Evolutionary conservation across 2,113 vertebrate genomes (phyloP), one percentile per base, ranked within the genome.

Genomic region (Ammodytes marinus): DNA sequence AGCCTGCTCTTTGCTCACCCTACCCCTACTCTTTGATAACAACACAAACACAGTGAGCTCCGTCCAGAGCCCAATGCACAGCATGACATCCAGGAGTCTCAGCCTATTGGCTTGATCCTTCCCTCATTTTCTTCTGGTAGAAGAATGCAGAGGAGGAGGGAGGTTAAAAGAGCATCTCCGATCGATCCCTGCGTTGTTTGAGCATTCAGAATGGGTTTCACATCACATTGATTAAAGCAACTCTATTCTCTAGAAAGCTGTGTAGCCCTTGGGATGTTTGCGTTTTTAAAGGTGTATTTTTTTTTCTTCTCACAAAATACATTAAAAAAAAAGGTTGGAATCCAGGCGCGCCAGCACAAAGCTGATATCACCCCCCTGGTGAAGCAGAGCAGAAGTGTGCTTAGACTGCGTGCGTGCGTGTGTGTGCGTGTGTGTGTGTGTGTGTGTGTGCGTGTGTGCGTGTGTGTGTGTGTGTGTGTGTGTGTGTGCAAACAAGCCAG

Each of bases 391-490:
- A 46, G 67, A 27, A 55, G 63, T 74, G 75, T 40, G 75, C 60
- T 84, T 79, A 58, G 52, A 74, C 50, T 79, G 60, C 52, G n/a
- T n/a, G n/a, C n/a, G n/a, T n/a, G n/a, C n/a, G n/a, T 27, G 27
- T 27, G 27, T 27, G 27, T 27, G 27, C 2, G 27, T 27, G 93
- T 92, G 90, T 91, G 88, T 69, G 63, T 80, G 45, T 37, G 53
- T 60, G 57, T 67, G 57, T 57, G 74, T 46, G 67, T 68, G 81
- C 60, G 67, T 60, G 67, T 60, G 76, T 50, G 69, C 46, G 71
- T 13, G 72, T 39, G 79, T 70, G 69, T n/a, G 75, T 63, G 74
- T 57, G 86, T 43, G 80, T 64, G 65, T 66, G 66, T 57, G 53
- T 70, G 68, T 68, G 66, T 42, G 61, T 46, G 43, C n/a, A n/a